These are phyloP conservation scores for Silurus lanzhouensis DNA, from an alignment of 2,797 vertebrate genomes.

Conservation along the genomic window DNA sequence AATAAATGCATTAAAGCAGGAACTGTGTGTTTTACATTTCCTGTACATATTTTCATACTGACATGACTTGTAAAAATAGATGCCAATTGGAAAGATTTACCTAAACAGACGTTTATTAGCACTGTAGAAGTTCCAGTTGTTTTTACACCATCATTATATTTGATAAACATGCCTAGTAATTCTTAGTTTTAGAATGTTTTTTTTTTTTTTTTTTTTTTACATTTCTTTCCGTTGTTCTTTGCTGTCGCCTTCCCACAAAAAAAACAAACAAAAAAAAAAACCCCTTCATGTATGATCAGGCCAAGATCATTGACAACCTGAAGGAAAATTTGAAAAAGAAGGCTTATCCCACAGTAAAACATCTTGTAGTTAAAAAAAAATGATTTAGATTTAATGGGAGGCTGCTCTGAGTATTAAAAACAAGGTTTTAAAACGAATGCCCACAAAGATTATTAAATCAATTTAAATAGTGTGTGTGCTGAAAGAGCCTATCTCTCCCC, in stretches of 20 bases:
- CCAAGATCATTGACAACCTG: neutral
- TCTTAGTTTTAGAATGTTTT: neutral
- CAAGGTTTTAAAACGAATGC: neutral
- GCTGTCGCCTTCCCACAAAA: neutral
- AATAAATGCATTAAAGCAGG: neutral
- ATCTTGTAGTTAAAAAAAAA: neutral
- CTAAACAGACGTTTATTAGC: neutral
- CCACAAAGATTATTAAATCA: neutral
- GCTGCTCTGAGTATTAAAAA: neutral
- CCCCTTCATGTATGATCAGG: neutral
- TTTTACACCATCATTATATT: neutral
- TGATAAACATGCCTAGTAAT: neutral
- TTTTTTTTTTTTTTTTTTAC: neutral
- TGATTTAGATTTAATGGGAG: neutral
- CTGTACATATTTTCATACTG: neutral
- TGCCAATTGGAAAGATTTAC: slow-evolving; percentile 7
- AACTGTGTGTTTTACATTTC: too few relatives aligned
- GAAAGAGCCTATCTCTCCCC: neutral
- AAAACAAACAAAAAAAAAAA: too few relatives aligned
- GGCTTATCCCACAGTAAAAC: too few relatives aligned
- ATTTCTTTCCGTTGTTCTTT: neutral
- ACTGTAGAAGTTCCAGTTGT: neutral
- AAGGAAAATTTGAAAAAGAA: neutral
- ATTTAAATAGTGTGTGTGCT: too few relatives aligned
- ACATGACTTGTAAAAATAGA: neutral